Conservation (phyloP, 2,113 vertebrate species). For the Sinocyclocheilus anophthalmus region DNA sequence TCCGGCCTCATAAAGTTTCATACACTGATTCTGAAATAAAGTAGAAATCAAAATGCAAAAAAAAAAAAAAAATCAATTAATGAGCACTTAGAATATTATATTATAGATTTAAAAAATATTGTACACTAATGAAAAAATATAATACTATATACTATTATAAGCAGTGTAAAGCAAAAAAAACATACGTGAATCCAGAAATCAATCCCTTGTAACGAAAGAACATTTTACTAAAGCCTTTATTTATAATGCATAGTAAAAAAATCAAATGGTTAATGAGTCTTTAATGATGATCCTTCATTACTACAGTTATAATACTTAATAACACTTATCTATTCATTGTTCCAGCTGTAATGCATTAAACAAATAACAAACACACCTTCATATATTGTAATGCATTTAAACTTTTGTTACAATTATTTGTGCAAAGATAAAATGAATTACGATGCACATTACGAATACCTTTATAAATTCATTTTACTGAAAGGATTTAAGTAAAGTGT, state of each 20-base stretch:
- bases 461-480: not conserved
- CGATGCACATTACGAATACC: not conserved
- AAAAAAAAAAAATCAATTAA: too few relatives aligned
- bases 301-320: not conserved
- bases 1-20: not conserved
- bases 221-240: not conserved
- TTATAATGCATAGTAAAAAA: not conserved
- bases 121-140: not conserved
- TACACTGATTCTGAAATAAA: not conserved
- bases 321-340: not conserved
- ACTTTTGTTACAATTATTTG: not conserved
- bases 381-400: not conserved
- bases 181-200: slow-evolving; percentile 3
- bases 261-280: not conserved
- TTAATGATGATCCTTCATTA: not conserved
- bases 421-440: not conserved
- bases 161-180: not conserved
- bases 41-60: not conserved
- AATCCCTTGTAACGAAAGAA: too few relatives aligned
- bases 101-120: not conserved
- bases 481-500: not conserved
- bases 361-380: not conserved
- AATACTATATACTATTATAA: too few relatives aligned
- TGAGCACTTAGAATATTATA: too few relatives aligned
- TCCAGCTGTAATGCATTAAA: not conserved